phyloP scores from a whole-genome alignment of 2,797 vertebrate genomes.

The Clarias fuscus region DNA sequence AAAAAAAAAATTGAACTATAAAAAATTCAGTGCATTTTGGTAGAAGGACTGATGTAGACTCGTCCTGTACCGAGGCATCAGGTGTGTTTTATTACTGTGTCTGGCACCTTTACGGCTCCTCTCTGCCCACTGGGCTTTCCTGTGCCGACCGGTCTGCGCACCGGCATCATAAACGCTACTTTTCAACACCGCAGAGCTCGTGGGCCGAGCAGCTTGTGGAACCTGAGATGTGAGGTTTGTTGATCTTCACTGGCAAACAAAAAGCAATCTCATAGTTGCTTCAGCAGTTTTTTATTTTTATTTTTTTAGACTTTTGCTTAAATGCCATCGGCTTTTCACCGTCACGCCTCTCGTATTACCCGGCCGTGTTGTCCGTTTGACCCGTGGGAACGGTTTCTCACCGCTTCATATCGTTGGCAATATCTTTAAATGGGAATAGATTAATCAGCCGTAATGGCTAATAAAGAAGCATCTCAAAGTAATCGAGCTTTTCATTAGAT shows the following conservation, averaged over 20 bases:
- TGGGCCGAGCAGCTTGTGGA: neutral
- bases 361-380: neutral
- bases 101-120: constrained; percentile 38
- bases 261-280: constrained; percentile 33
- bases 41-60: constrained; percentile 2
- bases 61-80: constrained; percentile 20
- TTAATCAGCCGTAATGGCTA: neutral
- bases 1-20: neutral
- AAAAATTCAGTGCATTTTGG: neutral
- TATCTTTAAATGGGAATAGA: neutral
- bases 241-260: constrained; percentile 13
- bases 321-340: neutral
- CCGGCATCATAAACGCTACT: constrained; percentile 29
- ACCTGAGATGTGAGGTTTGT: neutral
- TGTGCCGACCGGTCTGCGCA: neutral
- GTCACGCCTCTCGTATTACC: neutral
- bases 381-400: neutral
- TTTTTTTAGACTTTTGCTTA: neutral
- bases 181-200: constrained; percentile 22
- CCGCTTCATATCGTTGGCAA: neutral
- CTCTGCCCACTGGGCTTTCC: constrained; percentile 7
- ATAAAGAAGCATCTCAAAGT: constrained; percentile 1
- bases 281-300: constrained; percentile 14
- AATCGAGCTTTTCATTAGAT: neutral
- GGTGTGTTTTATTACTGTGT: constrained; percentile 45